These are phyloP conservation scores for Patella pellucida DNA, from an alignment of 2,888 invertebrate genomes.

Conservation along the genomic window DNA sequence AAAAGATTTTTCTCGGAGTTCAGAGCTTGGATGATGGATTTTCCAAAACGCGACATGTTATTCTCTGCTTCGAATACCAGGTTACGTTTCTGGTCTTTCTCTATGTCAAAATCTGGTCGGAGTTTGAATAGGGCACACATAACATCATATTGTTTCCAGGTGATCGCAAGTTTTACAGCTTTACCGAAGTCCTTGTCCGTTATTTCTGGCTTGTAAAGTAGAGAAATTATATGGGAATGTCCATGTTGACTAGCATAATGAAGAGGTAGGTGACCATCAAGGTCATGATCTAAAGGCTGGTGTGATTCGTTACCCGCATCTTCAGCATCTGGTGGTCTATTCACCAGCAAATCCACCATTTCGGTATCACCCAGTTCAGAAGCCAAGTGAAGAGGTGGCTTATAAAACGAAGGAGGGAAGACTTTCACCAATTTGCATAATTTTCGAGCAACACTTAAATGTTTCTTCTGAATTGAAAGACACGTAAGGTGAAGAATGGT, in stretches of 20 bases:
- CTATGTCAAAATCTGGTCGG: conserved; percentile 27
- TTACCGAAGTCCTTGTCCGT: conserved; percentile 34
- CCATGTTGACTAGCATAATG: conserved; percentile 44
- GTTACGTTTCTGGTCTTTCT: conserved; percentile 28
- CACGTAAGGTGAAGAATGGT: conserved; percentile 28
- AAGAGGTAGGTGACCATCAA: conserved; percentile 39
- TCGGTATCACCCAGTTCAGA: conserved; percentile 33
- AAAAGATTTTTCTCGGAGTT: conserved; percentile 22
- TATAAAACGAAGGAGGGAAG: conserved; percentile 23
- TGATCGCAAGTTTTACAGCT: conserved; percentile 33
- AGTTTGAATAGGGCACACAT: conserved; percentile 22
- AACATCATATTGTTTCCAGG: conserved; percentile 22
- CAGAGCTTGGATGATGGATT: conserved; percentile 30
- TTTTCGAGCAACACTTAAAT: conserved; percentile 18
- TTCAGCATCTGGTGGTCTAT: conserved; percentile 17
- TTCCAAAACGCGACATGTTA: conserved; percentile 23
- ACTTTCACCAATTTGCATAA: conserved; percentile 26
- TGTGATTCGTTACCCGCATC: background rate
- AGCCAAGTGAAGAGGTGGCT: conserved; percentile 33
- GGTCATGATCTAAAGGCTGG: conserved; percentile 18
- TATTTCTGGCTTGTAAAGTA: conserved; percentile 30
- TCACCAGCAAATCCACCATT: conserved; percentile 26
- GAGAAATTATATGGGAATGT: conserved; percentile 5
- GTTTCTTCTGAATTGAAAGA: conserved; percentile 21
- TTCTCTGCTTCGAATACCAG: conserved; percentile 31